A percentile compares a stretch with the other conserved stretches of the same genome.
Evolutionary conservation across 2,113 vertebrate species (phyloP).

Genomic region (Pollimyrus isidori): DNA sequence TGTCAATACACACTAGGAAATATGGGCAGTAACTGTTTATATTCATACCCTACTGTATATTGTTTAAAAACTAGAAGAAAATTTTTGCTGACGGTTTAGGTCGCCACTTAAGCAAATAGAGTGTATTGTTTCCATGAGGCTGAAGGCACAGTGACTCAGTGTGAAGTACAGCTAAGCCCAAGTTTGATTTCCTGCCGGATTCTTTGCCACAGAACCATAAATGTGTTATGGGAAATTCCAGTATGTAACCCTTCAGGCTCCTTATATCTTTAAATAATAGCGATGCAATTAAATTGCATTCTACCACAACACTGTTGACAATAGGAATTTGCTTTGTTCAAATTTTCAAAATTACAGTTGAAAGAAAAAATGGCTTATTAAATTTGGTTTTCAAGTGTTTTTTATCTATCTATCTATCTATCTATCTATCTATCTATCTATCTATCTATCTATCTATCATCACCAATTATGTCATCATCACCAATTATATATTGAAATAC

Average conservation of each 20-base stretch:
- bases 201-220: not conserved
- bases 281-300: conserved; percentile 21
- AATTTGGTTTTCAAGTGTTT: not conserved
- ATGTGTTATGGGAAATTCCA: not conserved
- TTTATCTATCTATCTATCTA: not conserved
- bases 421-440: not conserved
- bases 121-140: not conserved
- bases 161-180: not conserved
- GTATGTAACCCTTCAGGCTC: not conserved
- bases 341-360: not conserved
- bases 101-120: not conserved
- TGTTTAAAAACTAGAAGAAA: not conserved
- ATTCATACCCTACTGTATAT: not conserved
- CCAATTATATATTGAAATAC: not conserved
- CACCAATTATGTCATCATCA: not conserved
- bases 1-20: not conserved
- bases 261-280: conserved; percentile 21
- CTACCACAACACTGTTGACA: conserved; percentile 19
- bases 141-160: not conserved
- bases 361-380: not conserved
- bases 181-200: not conserved
- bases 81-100: not conserved
- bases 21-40: not conserved
- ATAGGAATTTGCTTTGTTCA: not conserved
- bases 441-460: not conserved